Evolutionary conservation across 2,888 invertebrate genomes (phyloP), one percentile per base, ranked within the genome.

Genomic region (Tenthredo amoena): DNA sequence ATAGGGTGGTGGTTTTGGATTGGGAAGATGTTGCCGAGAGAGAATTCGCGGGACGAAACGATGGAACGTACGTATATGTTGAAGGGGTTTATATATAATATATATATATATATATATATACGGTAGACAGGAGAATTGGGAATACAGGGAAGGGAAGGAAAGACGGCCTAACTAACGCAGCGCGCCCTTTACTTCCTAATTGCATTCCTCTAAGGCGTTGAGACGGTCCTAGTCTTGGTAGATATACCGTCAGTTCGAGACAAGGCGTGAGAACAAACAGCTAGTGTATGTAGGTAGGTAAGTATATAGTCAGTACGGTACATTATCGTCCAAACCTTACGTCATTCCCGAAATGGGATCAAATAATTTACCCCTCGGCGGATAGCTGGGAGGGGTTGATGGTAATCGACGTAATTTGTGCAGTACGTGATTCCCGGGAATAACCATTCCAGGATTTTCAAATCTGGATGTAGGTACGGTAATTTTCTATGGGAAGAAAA

Each of bases 191-290:
- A 18, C 55, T 86, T 76, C 84, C 89, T 91, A 91, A 91, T 91
- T 91, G 89, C 91, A 90, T 92, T 91, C 89, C 89, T 88, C 87
- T 86, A 87, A 50, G 47, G 43, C 40, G 72, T 43, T 18, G 62
- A 26, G 15, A 58, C 43, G 55, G 40, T 21, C 21, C 43, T 12
- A 7, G 43, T 40, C 72, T 43, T 43, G 31, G 77, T 77, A 55
- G 18, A 18, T 34, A 18, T 74, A 31, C 40, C 10, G 21, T 9
- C 43, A 74, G 37, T 40, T 10, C 21, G 21, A 74, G 74, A 74
- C 74, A 43, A 21, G 21, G 9, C 74, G 40, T 74, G 74, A 74
- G 74, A 74, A 74, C 43, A 74, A 74, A 74, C 74, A 74, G 74
- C 74, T 31, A 71, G 74, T 74, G 40, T 74, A 43, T 43, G 26